Evolutionary conservation across 2,113 vertebrate genomes (phyloP).

Genomic region (Azemiops feae): DNA sequence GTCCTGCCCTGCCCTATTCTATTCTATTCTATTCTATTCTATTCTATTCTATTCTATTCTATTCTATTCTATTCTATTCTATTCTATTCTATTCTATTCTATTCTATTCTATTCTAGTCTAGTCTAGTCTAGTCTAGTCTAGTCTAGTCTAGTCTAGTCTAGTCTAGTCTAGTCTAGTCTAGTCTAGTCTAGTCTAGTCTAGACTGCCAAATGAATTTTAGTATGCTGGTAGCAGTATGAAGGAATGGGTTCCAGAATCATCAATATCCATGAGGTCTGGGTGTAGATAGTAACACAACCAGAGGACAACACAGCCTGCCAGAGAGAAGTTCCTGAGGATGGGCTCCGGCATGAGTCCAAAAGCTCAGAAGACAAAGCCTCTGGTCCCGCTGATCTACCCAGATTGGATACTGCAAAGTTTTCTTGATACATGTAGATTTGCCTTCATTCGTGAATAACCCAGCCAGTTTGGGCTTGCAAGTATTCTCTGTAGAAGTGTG

Average conservation of each 20-base stretch:
- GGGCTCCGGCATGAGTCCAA: neutral
- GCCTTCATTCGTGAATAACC: neutral
- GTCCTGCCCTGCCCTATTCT: no score
- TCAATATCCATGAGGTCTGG: neutral
- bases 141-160: no score
- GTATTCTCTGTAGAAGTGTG: neutral
- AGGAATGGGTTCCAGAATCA: constrained; percentile 17
- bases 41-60: no score
- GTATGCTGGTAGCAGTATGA: constrained; percentile 21
- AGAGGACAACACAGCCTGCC: neutral
- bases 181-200: neutral
- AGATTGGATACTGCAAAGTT: neutral
- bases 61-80: no score
- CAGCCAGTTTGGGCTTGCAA: neutral
- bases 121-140: no score
- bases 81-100: no score
- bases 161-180: no score
- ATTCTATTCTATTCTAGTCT: no score
- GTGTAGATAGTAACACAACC: neutral
- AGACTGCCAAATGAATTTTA: constrained; percentile 59
- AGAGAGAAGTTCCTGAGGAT: neutral
- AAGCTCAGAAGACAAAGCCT: neutral
- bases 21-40: no score
- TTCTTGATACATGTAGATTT: neutral
- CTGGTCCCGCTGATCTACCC: neutral